phyloP scores from a whole-genome alignment of 2,888 invertebrate genomes.

The Chrysopilus asiliformis region DNA sequence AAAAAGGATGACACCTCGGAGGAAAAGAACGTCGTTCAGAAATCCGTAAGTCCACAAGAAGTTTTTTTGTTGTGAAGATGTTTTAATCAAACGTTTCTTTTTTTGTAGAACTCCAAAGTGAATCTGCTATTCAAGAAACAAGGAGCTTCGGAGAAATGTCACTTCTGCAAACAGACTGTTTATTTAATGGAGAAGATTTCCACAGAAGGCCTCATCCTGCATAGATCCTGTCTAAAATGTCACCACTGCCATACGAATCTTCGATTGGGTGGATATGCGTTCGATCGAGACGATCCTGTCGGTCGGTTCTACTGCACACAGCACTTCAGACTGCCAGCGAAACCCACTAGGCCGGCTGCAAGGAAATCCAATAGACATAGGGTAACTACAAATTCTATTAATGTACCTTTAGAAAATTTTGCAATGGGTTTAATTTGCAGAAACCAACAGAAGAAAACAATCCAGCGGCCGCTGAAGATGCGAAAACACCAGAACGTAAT shows the following conservation, averaged over 20 bases:
- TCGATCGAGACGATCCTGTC: conserved; percentile 53
- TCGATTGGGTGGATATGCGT: conserved; percentile 60
- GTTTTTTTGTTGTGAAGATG: conserved; percentile 10
- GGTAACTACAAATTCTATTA: conserved; percentile 12
- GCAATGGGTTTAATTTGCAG: too few relatives aligned
- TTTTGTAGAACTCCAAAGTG: conserved; percentile 42
- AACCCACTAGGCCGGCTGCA: conserved; percentile 30
- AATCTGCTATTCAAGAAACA: conserved; percentile 47
- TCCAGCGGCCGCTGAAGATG: conserved; percentile 11
- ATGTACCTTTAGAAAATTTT: too few relatives aligned
- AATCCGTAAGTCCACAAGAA: conserved; percentile 36
- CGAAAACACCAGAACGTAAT: conserved; percentile 39
- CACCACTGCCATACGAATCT: conserved; percentile 80
- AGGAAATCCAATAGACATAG: conserved; percentile 21
- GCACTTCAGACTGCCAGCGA: conserved; percentile 53
- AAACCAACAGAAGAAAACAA: conserved; percentile 6
- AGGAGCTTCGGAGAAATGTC: conserved; percentile 62
- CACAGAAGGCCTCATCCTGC: conserved; percentile 81
- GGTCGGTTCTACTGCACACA: conserved; percentile 62
- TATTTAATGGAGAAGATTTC: conserved; percentile 86
- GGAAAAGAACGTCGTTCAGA: conserved; percentile 28
- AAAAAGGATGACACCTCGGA: conserved; percentile 35
- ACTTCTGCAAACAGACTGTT: conserved; percentile 82
- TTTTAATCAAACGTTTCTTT: conserved; percentile 4
- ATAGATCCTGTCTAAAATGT: conserved; percentile 88